Evolutionary conservation across 1,140 invertebrate genomes (phyloP).

Genomic region (Zaprionus capensis): DNA sequence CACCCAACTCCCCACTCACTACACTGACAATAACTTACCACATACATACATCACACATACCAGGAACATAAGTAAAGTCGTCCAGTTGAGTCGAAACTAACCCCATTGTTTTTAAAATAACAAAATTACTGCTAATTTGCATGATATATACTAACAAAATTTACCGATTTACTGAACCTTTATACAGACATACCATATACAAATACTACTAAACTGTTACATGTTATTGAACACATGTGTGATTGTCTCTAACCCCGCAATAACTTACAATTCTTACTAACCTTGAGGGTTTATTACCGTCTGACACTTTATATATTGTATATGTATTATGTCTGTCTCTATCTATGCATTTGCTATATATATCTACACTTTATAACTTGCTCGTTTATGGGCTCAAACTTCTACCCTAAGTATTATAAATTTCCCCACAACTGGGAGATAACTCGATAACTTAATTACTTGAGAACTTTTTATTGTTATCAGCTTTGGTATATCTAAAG

Average conservation of each 20-base stretch:
- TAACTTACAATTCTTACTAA: slow-evolving; percentile 10
- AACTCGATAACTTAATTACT: not conserved
- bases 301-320: not conserved
- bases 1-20: slow-evolving; percentile 20
- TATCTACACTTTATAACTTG: not conserved
- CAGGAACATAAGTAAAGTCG: not conserved
- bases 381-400: not conserved
- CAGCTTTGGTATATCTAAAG: not conserved
- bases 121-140: slow-evolving; percentile 18
- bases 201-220: not conserved
- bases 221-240: not conserved
- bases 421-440: not conserved
- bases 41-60: slow-evolving; percentile 2
- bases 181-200: not conserved
- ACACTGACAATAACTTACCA: slow-evolving; percentile 50
- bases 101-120: slow-evolving; percentile 14
- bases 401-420: not conserved
- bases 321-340: not conserved
- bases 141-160: slow-evolving; percentile 15
- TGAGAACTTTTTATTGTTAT: not conserved
- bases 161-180: not conserved
- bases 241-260: not conserved
- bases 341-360: not conserved
- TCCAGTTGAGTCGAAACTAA: slow-evolving; percentile 32
- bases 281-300: slow-evolving; percentile 5